Evolutionary conservation across 2,113 vertebrate species (phyloP).

Genomic region (Pelmatolapia mariae): DNA sequence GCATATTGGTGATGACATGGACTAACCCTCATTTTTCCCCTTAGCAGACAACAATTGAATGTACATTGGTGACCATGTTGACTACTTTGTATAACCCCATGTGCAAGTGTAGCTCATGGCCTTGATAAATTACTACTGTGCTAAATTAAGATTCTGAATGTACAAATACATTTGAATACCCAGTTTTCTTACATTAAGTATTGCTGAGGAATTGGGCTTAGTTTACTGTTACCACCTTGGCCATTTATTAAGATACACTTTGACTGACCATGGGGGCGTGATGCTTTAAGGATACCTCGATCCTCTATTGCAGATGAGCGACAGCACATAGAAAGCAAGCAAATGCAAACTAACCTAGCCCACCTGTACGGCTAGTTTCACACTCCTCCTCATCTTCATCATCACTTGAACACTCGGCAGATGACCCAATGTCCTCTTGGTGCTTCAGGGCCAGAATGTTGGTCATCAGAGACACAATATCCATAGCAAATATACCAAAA

Average conservation of each 20-base stretch:
- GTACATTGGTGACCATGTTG: constrained; percentile 76
- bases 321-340: constrained; percentile 81
- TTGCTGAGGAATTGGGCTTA: neutral
- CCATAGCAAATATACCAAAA: neutral
- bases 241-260: constrained; percentile 66
- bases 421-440: constrained; percentile 91
- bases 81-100: constrained; percentile 84
- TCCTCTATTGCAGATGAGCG: constrained; percentile 80
- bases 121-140: neutral
- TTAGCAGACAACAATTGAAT: constrained; percentile 81
- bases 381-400: constrained; percentile 98
- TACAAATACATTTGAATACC: neutral
- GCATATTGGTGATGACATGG: constrained; percentile 7
- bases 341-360: constrained; percentile 97
- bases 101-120: constrained; percentile 72
- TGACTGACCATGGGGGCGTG: constrained; percentile 85
- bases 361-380: constrained; percentile 92
- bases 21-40: constrained; percentile 37
- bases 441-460: constrained; percentile 39
- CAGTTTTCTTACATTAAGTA: neutral
- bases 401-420: constrained; percentile 96
- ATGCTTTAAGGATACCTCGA: constrained; percentile 77
- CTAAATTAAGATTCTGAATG: neutral
- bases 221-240: neutral
- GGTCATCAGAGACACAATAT: neutral